phyloP scores from a whole-genome alignment of 53 echinoderm and acorn worm genomes.

The Temnopleurus reevesii region DNA sequence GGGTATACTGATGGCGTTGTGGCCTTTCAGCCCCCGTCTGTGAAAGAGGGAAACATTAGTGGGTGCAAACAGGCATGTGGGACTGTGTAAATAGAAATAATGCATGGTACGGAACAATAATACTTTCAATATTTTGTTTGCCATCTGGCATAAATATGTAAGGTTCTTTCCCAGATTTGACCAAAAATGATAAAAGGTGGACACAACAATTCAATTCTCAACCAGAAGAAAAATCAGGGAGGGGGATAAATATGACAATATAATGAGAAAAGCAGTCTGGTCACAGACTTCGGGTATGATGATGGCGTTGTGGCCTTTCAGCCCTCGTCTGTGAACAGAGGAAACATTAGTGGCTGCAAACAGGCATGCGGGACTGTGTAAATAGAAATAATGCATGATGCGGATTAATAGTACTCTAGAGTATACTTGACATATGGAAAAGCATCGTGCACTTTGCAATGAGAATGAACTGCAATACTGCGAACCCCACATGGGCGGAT shows the following conservation, averaged over 20 bases:
- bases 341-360: not conserved
- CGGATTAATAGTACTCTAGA: not conserved
- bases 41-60: not conserved
- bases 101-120: too few relatives aligned
- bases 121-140: too few relatives aligned
- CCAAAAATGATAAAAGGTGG: too few relatives aligned
- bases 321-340: not conserved
- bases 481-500: too few relatives aligned
- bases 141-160: too few relatives aligned
- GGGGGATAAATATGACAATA: too few relatives aligned
- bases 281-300: not conserved
- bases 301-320: not conserved
- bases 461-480: not conserved
- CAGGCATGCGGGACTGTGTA: not conserved
- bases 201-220: too few relatives aligned
- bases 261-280: not conserved
- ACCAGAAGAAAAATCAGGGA: too few relatives aligned
- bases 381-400: not conserved
- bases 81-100: too few relatives aligned
- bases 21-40: not conserved
- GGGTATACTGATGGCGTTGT: not conserved
- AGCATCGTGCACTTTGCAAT: not conserved
- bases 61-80: not conserved
- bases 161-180: too few relatives aligned
- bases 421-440: not conserved